These are phyloP conservation scores for Silurus asotus DNA, from an alignment of 2,113 vertebrate species.

Conservation along the genomic window DNA sequence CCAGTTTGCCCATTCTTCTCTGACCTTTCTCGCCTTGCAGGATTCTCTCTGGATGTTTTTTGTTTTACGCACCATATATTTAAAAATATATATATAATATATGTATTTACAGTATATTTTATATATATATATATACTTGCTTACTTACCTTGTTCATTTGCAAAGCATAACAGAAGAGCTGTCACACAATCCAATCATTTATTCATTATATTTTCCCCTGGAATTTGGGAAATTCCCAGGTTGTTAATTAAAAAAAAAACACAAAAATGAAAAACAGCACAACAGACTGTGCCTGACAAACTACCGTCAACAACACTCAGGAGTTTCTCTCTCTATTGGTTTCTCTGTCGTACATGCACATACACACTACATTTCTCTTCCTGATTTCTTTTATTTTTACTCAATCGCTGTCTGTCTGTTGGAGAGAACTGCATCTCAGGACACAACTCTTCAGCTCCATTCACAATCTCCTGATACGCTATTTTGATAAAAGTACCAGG, in stretches of 20 bases:
- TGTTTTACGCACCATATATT: background rate
- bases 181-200: conserved; percentile 50
- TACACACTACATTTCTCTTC: background rate
- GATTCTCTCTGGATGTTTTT: background rate
- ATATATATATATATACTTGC: background rate
- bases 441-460: background rate
- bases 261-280: conserved; percentile 52
- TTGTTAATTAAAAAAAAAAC: conserved; percentile 59
- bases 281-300: conserved; percentile 47
- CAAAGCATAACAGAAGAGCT: conserved; percentile 45
- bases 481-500: too few species aligned
- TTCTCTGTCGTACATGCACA: background rate
- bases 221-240: conserved; percentile 55
- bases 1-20: background rate
- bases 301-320: conserved; percentile 41
- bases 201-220: conserved; percentile 48
- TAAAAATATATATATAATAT: background rate
- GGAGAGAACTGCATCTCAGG: background rate
- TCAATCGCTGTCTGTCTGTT: background rate
- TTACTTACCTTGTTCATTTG: conserved; percentile 31
- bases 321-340: conserved; percentile 9
- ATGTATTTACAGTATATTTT: background rate
- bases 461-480: background rate
- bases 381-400: background rate
- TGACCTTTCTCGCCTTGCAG: background rate